Evolutionary conservation across 1,140 invertebrate species (phyloP), one percentile per base, ranked within the genome.

Genomic region (Ostrea edulis): DNA sequence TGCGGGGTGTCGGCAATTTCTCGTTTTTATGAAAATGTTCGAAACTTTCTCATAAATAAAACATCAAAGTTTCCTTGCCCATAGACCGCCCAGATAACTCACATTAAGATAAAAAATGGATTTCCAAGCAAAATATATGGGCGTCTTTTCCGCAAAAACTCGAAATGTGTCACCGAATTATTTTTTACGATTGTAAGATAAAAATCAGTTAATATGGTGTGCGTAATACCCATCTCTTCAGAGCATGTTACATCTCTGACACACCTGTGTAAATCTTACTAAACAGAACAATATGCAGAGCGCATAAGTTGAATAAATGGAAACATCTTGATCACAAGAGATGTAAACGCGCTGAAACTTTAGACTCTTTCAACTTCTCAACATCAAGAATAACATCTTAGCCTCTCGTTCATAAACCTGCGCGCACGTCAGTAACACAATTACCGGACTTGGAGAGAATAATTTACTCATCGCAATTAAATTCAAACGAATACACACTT

Each of bases 351-450:
- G 68, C 68, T 71, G 68, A 25, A 71, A 71, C 68, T 71, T 12
- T 71, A 71, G 68, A 71, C 68, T 71, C 68, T 71, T 71, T 71
- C 68, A 71, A 71, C 22, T 71, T 71, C 68, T 29, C 22, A 9
- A 71, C 68, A 71, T 71, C 68, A 71, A 71, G 68, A 71, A 71
- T 71, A 71, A 71, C 68, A 71, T 71, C 68, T 71, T 71, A 71
- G 22, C 29, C 68, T 71, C 68, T 71, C 25, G 68, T 71, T 71
- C 68, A 71, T 71, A 71, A 71, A 71, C 68, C 22, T 71, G 25
- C n/a, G 68, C 68, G 68, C 29, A 71, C 68, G 68, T 71, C 68
- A 71, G 29, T 71, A 25, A 29, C 22, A 35, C 22, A 71, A 71
- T 71, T 71, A 71, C 68, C 68, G 22, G 22, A 25, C 29, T 29